Base-by-base conservation (phyloP, 2,113 vertebrate genomes). In the Lota lota region DNA sequence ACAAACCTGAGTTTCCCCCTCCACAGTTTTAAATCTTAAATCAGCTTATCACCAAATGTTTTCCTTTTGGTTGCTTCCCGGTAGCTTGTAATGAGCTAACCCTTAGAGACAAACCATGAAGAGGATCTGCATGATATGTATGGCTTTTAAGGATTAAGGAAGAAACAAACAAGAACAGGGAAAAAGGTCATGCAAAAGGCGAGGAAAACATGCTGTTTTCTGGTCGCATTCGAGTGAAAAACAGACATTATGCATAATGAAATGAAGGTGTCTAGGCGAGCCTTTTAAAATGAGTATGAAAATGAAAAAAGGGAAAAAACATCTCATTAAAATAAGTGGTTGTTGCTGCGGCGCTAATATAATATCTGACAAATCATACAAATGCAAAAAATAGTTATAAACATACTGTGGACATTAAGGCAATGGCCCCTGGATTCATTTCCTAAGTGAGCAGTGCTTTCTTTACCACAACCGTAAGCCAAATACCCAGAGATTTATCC, bases 11-110 rank as follows among this genome's bases (percentile, higher is more conserved):
- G 68, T 87, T 87, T 79, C 61, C 71, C 71, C 40, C 40, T 14
- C 40, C 40, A 47, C 40, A 83, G 81, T 88, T 85, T 47, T 88
- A 87, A 91, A 87, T 81, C 87, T 85, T 67, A 88, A 88, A 89
- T 90, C 87, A 87, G 89, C 86, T 92, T 92, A 89, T 47, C 68
- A 66, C 67, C 83, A 82, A 84, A 14, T 47, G 8, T 47, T 88
- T 85, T 77, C 81, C 79, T 78, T 86, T 18, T 81, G 72, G 73
- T 73, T 68, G 69, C 80, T 76, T 79, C 74, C 86, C 80, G 76
- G 40, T 61, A 77, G 47, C 66, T 64, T 63, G 63, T 85, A 88
- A 88, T 83, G 72, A 90, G 78, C 74, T 22, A 64, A 67, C 59
- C 24, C 24, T 57, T 60, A 33, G 60, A 57, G 64, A 69, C 10